These are phyloP conservation scores for Rhinolophus ferrumequinum DNA, from an alignment of 2,113 vertebrate genomes.

Conservation along the genomic window DNA sequence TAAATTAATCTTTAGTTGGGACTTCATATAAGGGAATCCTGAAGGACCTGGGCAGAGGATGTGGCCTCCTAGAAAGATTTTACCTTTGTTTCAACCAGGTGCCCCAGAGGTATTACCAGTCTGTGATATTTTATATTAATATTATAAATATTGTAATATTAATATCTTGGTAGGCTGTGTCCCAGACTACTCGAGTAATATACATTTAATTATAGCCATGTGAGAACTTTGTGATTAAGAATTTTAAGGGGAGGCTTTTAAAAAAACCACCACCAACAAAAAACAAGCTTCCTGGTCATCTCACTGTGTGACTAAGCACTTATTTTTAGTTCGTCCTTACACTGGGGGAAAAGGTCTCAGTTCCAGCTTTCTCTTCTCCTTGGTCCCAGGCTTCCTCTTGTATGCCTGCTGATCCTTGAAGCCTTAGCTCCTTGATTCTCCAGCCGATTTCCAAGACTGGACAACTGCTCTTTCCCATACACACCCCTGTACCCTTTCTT, in stretches of 20 bases:
- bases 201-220: background rate
- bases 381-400: background rate
- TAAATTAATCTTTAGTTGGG: background rate
- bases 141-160: background rate
- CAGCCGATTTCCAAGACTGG: background rate
- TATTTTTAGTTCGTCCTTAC: background rate
- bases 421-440: background rate
- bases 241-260: background rate
- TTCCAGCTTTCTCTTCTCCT: background rate
- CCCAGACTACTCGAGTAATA: background rate
- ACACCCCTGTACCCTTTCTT: fast-evolving
- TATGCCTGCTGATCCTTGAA: background rate
- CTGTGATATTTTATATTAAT: background rate
- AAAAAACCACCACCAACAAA: background rate
- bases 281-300: background rate
- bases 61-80: background rate
- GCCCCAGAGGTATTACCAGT: background rate
- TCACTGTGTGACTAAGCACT: background rate
- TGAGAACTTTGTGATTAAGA: background rate
- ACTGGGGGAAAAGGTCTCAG: background rate
- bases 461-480: fast-evolving
- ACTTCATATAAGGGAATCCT: background rate
- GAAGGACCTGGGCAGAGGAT: background rate
- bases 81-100: background rate
- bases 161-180: background rate